A percentile compares a stretch with the other conserved stretches of the same genome.
Conservation (phyloP, 1,140 invertebrate species). For the Rhyzopertha dominica region DNA sequence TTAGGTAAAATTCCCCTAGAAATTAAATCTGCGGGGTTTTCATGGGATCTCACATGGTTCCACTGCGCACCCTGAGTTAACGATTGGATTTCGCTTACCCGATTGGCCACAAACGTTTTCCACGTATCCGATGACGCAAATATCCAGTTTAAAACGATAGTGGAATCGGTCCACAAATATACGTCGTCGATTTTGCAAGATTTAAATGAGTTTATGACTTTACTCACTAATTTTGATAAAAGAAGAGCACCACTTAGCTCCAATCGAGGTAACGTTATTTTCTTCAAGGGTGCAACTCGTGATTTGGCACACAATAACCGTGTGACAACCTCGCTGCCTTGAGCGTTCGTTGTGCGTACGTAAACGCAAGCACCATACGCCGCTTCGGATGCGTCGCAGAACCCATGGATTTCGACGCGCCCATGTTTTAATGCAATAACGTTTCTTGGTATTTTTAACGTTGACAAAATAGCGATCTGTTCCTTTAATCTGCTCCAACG, state of each 20-base stretch:
- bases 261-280: slow-evolving; percentile 21
- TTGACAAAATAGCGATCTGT: not conserved
- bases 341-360: slow-evolving; percentile 22
- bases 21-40: no score
- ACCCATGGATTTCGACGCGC: slow-evolving; percentile 33
- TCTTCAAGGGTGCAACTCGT: slow-evolving; percentile 29
- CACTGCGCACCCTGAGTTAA: no score
- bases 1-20: no score
- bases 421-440: not conserved
- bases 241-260: slow-evolving; percentile 37
- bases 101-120: slow-evolving; percentile 43
- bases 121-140: slow-evolving; percentile 30
- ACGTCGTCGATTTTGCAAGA: slow-evolving; percentile 23
- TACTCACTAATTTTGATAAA: slow-evolving; percentile 26
- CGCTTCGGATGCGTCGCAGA: slow-evolving; percentile 35
- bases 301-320: slow-evolving; percentile 27
- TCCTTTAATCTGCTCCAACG: slow-evolving; percentile 7
- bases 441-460: slow-evolving; percentile 17
- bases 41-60: no score
- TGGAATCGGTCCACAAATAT: slow-evolving; percentile 45
- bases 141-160: slow-evolving; percentile 44
- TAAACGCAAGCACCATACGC: slow-evolving; percentile 31
- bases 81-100: slow-evolving; percentile 41
- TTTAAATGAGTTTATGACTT: slow-evolving; percentile 21
- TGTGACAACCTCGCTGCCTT: slow-evolving; percentile 8